A percentile compares a stretch with the other conserved stretches of the same genome.
Conservation (phyloP, 2,797 vertebrate genomes). For the Delichon dasypus region DNA sequence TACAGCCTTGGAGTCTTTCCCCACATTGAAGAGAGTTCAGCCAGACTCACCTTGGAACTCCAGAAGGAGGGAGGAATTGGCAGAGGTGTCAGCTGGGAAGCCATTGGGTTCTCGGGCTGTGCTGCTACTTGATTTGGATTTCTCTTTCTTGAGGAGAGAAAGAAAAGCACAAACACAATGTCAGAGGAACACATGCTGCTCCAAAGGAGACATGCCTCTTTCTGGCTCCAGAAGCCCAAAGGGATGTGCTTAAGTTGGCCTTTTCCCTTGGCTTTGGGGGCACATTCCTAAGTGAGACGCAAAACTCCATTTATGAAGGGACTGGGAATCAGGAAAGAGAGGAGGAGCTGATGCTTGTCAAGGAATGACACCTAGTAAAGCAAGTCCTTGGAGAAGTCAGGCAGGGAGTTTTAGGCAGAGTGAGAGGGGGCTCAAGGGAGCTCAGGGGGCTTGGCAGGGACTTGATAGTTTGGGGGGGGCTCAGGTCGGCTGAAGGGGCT, state of each 20-base stretch:
- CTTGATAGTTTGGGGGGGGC: neutral
- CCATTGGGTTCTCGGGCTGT: slow-evolving; percentile 83
- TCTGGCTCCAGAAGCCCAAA: neutral
- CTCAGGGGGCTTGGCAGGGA: neutral
- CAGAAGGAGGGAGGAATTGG: slow-evolving; percentile 89
- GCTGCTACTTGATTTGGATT: slow-evolving; percentile 85
- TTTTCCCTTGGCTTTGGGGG: neutral
- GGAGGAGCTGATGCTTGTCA: rapidly evolving
- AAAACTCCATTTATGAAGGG: neutral
- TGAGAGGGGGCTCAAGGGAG: neutral
- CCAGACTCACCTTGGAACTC: slow-evolving; percentile 90
- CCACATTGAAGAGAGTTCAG: neutral
- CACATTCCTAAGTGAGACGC: neutral
- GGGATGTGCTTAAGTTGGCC: no score
- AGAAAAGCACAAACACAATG: neutral
- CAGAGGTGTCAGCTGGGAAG: slow-evolving; percentile 83
- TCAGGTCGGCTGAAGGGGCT: neutral
- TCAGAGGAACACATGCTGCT: neutral
- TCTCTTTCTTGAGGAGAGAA: slow-evolving; percentile 85
- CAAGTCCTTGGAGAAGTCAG: neutral
- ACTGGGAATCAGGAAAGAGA: neutral
- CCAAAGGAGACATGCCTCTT: neutral
- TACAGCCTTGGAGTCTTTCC: no score
- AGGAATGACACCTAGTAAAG: rapidly evolving
- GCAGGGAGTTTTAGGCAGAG: neutral